phyloP scores from a whole-genome alignment of 2,888 invertebrate genomes.

The Campaea margaritaria region DNA sequence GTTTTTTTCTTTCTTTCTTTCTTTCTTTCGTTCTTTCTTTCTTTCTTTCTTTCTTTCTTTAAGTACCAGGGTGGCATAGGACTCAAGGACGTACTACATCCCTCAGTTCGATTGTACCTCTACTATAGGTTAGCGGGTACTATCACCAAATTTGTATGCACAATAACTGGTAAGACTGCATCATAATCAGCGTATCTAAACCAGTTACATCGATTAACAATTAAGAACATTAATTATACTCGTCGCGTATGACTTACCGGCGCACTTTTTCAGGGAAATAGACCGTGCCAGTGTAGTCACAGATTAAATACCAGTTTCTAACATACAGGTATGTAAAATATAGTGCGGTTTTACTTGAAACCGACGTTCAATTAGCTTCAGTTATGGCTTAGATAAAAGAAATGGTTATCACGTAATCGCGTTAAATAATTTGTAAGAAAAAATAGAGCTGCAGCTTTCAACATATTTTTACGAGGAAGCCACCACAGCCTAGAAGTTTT shows the following conservation, averaged over 20 bases:
- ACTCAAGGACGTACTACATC: too few species aligned
- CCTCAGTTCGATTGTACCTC: too few species aligned
- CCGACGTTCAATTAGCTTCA: conserved; percentile 4
- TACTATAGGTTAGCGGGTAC: too few species aligned
- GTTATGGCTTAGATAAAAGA: conserved; percentile 7
- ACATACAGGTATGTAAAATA: neutral
- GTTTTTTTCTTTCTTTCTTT: too few species aligned
- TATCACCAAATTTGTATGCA: too few species aligned
- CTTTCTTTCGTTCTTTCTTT: too few species aligned
- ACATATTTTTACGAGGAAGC: neutral
- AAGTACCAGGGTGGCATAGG: too few species aligned
- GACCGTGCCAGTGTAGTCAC: conserved; percentile 40
- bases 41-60: too few species aligned
- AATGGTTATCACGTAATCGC: conserved; percentile 3
- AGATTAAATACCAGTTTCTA: too few species aligned
- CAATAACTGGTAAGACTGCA: neutral
- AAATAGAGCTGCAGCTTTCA: too few species aligned
- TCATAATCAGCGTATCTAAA: conserved; percentile 27
- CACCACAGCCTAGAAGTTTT: neutral
- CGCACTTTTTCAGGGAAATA: conserved; percentile 45
- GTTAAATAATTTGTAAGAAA: neutral
- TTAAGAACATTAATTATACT: conserved; percentile 34
- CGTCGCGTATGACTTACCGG: conserved; percentile 43
- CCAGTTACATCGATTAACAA: conserved; percentile 36
- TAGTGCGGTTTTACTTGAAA: conserved; percentile 4